These are phyloP conservation scores for Elephantulus edwardii DNA, from an alignment of 2,113 vertebrate species.

Conservation along the genomic window DNA sequence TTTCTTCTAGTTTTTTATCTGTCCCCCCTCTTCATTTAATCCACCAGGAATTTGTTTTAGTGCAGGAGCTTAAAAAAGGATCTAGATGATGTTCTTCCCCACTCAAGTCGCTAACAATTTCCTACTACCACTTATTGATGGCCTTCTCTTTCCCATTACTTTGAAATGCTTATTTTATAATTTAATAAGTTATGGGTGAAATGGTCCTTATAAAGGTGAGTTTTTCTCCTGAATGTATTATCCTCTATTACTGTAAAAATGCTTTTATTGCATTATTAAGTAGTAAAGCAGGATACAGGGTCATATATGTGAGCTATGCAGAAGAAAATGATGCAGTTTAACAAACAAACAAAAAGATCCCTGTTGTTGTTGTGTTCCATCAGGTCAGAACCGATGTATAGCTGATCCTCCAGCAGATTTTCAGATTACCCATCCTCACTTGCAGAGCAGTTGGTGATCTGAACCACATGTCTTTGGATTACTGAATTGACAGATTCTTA, in stretches of 20 bases:
- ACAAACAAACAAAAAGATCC: no score
- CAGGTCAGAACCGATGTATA: no score
- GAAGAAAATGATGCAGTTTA: background rate
- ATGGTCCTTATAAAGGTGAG: background rate
- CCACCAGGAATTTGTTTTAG: background rate
- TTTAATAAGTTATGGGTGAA: background rate
- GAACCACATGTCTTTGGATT: no score
- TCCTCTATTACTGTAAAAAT: background rate
- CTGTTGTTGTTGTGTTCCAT: no score
- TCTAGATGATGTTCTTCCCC: background rate
- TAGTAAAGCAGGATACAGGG: background rate
- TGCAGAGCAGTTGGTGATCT: no score
- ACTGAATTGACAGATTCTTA: no score
- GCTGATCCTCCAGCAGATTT: no score
- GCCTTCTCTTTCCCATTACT: background rate
- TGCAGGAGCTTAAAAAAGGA: background rate
- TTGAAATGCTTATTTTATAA: background rate
- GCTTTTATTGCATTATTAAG: background rate
- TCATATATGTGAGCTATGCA: background rate
- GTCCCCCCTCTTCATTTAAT: background rate
- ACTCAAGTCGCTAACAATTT: background rate
- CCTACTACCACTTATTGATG: background rate
- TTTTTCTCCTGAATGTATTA: background rate
- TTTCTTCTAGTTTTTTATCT: constrained; percentile 19
- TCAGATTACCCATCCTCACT: no score